These are phyloP conservation scores for Athripsodes cinereus DNA, from an alignment of 2,888 invertebrate species.

Conservation along the genomic window DNA sequence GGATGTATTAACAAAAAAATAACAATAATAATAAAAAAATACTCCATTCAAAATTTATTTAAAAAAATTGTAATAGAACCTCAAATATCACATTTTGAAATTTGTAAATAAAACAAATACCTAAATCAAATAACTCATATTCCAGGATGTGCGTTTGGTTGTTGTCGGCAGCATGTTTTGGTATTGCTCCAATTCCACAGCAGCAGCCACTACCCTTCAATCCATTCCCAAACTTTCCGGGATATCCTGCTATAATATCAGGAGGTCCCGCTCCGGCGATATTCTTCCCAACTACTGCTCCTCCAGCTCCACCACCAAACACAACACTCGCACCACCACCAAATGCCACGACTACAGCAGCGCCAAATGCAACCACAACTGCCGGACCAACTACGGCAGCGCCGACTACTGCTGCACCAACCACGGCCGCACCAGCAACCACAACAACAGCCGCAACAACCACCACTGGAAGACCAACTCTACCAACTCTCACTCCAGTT, in stretches of 20 bases:
- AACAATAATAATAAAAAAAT: too few species aligned
- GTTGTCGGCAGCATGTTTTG: background rate
- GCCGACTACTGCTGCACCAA: slow-evolving; percentile 27
- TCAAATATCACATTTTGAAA: too few species aligned
- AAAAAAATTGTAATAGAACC: too few species aligned
- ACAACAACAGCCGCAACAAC: slow-evolving; percentile 11
- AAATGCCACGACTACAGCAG: slow-evolving; percentile 26
- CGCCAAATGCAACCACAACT: slow-evolving; percentile 11
- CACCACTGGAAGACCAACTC: slow-evolving; percentile 14
- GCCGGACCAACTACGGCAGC: slow-evolving; percentile 25
- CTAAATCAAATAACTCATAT: background rate
- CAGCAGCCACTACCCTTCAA: slow-evolving; percentile 31
- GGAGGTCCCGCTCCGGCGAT: slow-evolving; percentile 43
- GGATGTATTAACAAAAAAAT: too few species aligned
- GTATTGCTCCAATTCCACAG: slow-evolving; percentile 30
- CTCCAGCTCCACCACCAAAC: background rate
- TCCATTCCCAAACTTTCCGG: background rate
- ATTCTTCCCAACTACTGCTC: slow-evolving; percentile 32
- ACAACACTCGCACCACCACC: slow-evolving; percentile 15
- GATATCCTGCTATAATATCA: slow-evolving; percentile 29
- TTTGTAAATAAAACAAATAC: too few species aligned
- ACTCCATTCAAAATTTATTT: too few species aligned
- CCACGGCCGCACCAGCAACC: slow-evolving; percentile 21
- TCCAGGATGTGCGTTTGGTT: background rate
- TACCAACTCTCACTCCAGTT: slow-evolving; percentile 26